A percentile compares a stretch with the other conserved stretches of the same genome.
Conservation (phyloP, 2,113 vertebrate species). For the Tyrannus savana region DNA sequence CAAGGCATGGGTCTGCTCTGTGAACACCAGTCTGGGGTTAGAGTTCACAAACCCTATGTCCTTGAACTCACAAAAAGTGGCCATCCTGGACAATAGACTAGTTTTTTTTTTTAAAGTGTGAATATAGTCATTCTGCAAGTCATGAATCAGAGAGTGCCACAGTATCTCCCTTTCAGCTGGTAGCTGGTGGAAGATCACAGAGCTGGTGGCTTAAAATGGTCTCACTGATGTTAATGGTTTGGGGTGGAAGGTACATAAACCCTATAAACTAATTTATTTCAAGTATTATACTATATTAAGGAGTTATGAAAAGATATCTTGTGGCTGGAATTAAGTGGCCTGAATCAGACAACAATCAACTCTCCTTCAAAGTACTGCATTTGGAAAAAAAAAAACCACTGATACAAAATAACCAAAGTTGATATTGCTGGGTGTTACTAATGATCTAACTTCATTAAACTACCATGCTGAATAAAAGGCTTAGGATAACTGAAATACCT, state of each 20-base stretch:
- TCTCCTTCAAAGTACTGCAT: not conserved
- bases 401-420: not conserved
- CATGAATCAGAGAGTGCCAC: not conserved
- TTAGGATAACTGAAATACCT: not conserved
- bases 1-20: not conserved
- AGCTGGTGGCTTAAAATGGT: not conserved
- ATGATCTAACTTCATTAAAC: not conserved
- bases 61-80: not conserved
- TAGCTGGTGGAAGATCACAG: not conserved
- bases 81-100: not conserved
- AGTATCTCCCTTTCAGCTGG: not conserved
- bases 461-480: not conserved
- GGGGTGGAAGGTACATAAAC: not conserved
- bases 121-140: not conserved
- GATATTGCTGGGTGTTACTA: not conserved
- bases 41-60: not conserved
- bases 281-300: not conserved
- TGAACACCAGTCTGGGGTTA: not conserved
- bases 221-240: not conserved
- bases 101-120: not conserved
- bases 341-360: not conserved
- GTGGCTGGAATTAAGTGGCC: not conserved
- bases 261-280: not conserved
- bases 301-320: not conserved
- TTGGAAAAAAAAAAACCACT: not conserved